These are phyloP conservation scores for Corydoras sp. DNA, from an alignment of 2,113 vertebrate species.

Conservation along the genomic window DNA sequence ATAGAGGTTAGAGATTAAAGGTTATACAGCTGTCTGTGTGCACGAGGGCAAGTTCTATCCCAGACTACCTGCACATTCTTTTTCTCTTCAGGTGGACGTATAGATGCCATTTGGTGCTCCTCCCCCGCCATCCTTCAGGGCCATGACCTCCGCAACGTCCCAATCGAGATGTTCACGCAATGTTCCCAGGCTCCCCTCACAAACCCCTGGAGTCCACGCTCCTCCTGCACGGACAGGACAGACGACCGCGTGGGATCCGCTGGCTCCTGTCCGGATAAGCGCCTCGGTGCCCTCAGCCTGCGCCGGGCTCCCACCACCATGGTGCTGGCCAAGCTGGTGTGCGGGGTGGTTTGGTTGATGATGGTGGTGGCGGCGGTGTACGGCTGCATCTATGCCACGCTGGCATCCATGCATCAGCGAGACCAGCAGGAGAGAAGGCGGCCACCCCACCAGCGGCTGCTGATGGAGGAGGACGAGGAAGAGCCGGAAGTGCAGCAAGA, in stretches of 20 bases:
- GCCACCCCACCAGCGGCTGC: constrained; percentile 58
- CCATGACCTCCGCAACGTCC: constrained; percentile 81
- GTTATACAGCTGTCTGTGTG: no score
- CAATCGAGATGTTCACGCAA: constrained; percentile 90
- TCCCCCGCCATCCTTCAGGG: constrained; percentile 80
- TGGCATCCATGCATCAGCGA: constrained; percentile 89
- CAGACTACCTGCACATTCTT: background rate
- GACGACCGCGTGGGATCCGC: constrained; percentile 57
- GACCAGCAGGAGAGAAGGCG: constrained; percentile 71
- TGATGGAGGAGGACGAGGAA: constrained; percentile 72
- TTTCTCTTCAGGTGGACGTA: constrained; percentile 74
- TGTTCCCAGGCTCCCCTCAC: constrained; percentile 66
- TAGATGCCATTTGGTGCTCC: constrained; percentile 83
- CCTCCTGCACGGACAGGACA: constrained; percentile 50
- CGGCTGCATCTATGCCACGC: constrained; percentile 85
- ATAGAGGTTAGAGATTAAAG: constrained; percentile 70
- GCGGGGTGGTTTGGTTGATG: constrained; percentile 89
- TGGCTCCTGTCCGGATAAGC: constrained; percentile 70
- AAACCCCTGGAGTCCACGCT: constrained; percentile 51
- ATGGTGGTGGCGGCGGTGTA: constrained; percentile 93
- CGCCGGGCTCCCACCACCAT: constrained; percentile 86
- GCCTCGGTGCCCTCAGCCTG: constrained; percentile 77
- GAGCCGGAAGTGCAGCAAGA: constrained; percentile 50
- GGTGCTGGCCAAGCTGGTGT: constrained; percentile 84
- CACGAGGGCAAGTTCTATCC: background rate